phyloP scores from a whole-genome alignment of 2,113 vertebrate species.

The Notothenia coriiceps region DNA sequence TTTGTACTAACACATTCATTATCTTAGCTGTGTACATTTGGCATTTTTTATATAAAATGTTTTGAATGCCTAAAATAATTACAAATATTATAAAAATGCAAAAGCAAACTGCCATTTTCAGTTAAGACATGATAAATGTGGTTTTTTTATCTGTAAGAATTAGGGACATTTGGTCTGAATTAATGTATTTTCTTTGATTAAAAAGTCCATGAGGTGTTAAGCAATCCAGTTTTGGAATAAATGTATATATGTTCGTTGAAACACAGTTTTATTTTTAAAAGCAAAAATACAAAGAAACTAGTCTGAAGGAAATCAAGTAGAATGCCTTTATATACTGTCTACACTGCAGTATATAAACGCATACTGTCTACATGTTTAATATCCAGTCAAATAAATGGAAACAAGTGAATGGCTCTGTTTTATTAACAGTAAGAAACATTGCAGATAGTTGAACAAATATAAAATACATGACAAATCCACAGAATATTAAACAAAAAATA shows the following conservation, averaged over 20 bases:
- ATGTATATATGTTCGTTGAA: too few species aligned
- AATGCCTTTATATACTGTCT: too few species aligned
- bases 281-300: too few species aligned
- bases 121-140: too few species aligned
- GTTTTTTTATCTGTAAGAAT: constrained; percentile 2
- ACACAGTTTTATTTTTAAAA: too few species aligned
- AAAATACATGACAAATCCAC: constrained; percentile 92
- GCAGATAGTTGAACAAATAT: constrained; percentile 93
- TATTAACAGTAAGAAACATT: constrained; percentile 95
- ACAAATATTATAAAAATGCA: too few species aligned
- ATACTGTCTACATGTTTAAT: neutral
- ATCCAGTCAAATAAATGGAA: constrained; percentile 25
- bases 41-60: neutral
- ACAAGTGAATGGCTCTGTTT: constrained; percentile 82
- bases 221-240: too few species aligned
- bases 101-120: too few species aligned
- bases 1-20: neutral
- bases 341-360: too few species aligned
- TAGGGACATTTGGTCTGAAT: neutral
- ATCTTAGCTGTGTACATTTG: neutral
- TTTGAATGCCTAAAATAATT: too few species aligned
- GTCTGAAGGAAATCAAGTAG: too few species aligned
- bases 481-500: constrained; percentile 88
- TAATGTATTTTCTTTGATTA: neutral
- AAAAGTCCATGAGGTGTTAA: neutral